Base-by-base conservation (phyloP, 2,113 vertebrate species). In the Semicossyphus pulcher region DNA sequence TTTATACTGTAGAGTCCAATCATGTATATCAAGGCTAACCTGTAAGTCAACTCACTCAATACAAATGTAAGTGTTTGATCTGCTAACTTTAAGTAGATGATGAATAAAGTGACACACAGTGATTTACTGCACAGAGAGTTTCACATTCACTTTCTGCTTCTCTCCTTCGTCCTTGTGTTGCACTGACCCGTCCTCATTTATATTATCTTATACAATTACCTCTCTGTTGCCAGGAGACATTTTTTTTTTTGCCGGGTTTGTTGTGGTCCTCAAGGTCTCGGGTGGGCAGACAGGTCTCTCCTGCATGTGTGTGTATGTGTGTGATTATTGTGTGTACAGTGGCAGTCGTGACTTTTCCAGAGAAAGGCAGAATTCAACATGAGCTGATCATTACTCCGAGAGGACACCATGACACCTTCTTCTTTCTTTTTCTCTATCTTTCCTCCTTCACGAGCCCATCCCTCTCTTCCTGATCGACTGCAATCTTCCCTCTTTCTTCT, bases 141-240 rank as follows among this genome's bases (percentile, higher is more conserved):
- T 75, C 21, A 52, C 61, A 37, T 61, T 72, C 21, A 1, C 1
- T 60, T 26, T 51, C 53, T 59, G 16, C 60, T 67, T 49, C 36
- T 76, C 34, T 34, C 31, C n/a, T 20, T 16, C 0, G 28, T 68
- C 70, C 77, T 80, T 88, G 73, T 58, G 15, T 78, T 76, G 45
- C 45, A 32, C 7, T 78, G 75, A 85, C 54, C 80, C 49, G 28
- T 84, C 42, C 45, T 62, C 48, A 67, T 89, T 86, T 82, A 60
- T 82, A 72, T 77, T 59, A 81, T 83, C 58, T 83, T 59, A 16
- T 63, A 72, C 85, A 75, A 81, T 88, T 85, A 82, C 78, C 47
- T 69, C 64, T 59, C 81, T 78, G 88, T 91, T 90, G 90, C 90
- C 89, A 90, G 83, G 88, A 84, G 80, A 90, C 76, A 72, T 80